These are phyloP conservation scores for Dicrostonyx torquatus DNA, from an alignment of 2,797 vertebrate species.

Conservation along the genomic window DNA sequence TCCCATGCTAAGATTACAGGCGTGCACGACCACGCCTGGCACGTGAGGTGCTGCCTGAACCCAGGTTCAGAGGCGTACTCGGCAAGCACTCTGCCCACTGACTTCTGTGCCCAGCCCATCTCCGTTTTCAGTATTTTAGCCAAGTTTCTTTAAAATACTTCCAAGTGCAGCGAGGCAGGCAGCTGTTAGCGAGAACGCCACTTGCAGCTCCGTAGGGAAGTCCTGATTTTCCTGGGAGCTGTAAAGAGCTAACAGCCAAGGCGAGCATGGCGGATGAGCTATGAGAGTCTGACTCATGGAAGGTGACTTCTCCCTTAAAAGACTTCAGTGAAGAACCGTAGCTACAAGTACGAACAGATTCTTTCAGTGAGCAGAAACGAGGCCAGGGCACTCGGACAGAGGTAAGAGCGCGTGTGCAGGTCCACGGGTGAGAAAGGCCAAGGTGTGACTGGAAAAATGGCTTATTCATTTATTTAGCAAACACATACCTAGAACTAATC, in stretches of 20 bases:
- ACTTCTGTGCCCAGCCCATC: not conserved
- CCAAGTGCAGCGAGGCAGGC: not conserved
- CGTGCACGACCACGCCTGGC: not conserved
- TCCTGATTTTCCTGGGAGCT: not conserved
- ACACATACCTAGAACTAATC: not conserved
- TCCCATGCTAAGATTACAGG: not conserved
- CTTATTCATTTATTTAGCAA: slow-evolving; percentile 23
- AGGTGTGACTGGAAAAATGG: not conserved
- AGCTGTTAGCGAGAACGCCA: not conserved
- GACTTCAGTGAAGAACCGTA: not conserved
- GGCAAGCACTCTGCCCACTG: not conserved
- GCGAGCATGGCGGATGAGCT: not conserved
- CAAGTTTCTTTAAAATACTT: not conserved
- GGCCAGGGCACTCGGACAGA: not conserved
- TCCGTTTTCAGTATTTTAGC: not conserved
- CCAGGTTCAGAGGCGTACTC: too few relatives aligned
- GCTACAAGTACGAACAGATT: not conserved
- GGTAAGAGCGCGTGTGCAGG: not conserved
- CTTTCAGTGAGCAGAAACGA: not conserved
- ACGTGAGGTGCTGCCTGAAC: not conserved
- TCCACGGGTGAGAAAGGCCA: not conserved
- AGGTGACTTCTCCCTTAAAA: not conserved
- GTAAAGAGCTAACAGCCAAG: not conserved
- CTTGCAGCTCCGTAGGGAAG: not conserved
- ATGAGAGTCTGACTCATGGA: not conserved